Evolutionary conservation across 2,888 invertebrate species (phyloP), one percentile per base, ranked within the genome.

Genomic region (Xestia xanthographa): DNA sequence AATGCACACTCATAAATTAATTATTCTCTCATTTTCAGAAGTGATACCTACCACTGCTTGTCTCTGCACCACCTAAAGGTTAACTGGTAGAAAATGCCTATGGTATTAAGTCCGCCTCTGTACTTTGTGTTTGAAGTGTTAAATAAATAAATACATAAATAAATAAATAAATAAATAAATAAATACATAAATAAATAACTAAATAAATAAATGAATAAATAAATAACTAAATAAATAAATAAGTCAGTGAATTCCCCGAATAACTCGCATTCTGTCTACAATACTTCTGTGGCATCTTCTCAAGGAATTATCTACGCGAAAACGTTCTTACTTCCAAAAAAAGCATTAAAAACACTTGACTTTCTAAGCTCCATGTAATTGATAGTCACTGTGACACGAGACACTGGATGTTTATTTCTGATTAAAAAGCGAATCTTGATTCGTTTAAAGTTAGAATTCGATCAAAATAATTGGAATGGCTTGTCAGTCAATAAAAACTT

Each of bases 401-500:
- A 70, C 38, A 48, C 75, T 66, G 65, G 71, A 72, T 75, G 75
- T 82, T 80, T 84, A 82, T 80, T 84, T 83, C 75, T 69, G 78
- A 77, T 76, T 80, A 77, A 76, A 85, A 86, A 79, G 75, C 72
- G 60, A 80, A 80, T 79, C 79, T 83, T 79, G 72, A 83, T 86
- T 85, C 72, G 73, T 70, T 88, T 87, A 79, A 85, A 85, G 77
- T 81, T 86, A 66, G 84, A 84, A 85, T 86, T 88, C 83, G 85
- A 87, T 87, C 86, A 88, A 89, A 90, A 90, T 90, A 92, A 91
- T 91, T 89, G 86, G 86, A 91, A 92, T 90, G 89, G 89, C 86
- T 86, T 87, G 88, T 89, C 89, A 90, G 88, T 92, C 92, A 92
- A 93, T 93, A 93, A 93, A 93, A 94, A 93, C 90, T 93, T 92